A percentile compares a stretch with the other conserved stretches of the same genome.
These are phyloP conservation scores for Puntigrus tetrazona DNA, from an alignment of 2,113 vertebrate species.

Conservation along the genomic window DNA sequence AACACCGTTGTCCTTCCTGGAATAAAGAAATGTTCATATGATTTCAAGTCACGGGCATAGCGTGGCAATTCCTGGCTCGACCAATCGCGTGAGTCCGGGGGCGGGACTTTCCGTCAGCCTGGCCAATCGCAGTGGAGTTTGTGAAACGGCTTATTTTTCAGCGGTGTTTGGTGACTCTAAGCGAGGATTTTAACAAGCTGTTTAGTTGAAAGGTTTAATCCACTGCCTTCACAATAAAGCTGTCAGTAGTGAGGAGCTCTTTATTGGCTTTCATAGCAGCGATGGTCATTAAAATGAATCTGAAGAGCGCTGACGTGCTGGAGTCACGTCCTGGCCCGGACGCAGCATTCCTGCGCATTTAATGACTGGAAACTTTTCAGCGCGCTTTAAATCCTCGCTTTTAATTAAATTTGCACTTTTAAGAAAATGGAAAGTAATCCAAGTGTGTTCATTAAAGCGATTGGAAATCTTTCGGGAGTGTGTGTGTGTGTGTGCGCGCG, in stretches of 20 bases:
- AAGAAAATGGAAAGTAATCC: constrained; percentile 71
- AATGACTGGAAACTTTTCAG: constrained; percentile 56
- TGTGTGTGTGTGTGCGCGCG: constrained; percentile 34
- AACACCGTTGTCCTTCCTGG: not conserved
- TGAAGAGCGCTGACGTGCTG: not conserved
- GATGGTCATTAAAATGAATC: not conserved
- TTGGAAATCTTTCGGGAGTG: constrained; percentile 52
- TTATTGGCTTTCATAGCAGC: not conserved
- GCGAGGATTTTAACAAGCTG: not conserved
- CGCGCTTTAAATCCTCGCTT: constrained; percentile 32
- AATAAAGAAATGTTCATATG: not conserved
- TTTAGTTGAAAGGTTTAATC: constrained; percentile 6
- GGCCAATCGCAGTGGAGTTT: not conserved
- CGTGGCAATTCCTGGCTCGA: not conserved
- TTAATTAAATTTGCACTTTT: constrained; percentile 57
- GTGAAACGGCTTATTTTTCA: not conserved
- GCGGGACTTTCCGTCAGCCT: not conserved
- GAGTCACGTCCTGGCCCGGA: constrained; percentile 39
- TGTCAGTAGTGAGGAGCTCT: not conserved
- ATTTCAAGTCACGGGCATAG: not conserved
- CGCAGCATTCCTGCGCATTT: constrained; percentile 45
- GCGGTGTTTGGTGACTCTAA: not conserved
- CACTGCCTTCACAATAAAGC: not conserved
- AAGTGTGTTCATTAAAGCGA: constrained; percentile 59
- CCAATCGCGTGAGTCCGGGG: not conserved